Conservation (phyloP, 2,797 vertebrate genomes). For the Picus viridis region DNA sequence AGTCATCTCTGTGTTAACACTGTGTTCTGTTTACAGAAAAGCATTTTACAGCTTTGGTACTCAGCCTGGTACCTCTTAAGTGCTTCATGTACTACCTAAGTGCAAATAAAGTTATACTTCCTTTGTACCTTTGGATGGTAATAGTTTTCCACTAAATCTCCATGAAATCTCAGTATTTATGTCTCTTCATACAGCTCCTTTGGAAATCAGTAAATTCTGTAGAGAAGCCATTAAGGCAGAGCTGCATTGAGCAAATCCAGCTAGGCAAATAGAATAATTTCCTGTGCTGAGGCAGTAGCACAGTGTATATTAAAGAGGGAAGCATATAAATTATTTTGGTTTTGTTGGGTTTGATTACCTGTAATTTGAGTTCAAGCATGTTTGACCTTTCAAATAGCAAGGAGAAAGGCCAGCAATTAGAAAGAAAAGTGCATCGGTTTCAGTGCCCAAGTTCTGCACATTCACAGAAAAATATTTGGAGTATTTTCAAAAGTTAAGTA, state of each 20-base stretch:
- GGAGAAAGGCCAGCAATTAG: constrained; percentile 1
- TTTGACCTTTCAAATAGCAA: constrained; percentile 31
- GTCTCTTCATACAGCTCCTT: background rate
- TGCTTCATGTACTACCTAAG: background rate
- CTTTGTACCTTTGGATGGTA: background rate
- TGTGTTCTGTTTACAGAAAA: background rate
- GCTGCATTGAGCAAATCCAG: background rate
- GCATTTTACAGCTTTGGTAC: background rate
- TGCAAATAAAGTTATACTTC: background rate
- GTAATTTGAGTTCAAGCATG: constrained; percentile 14
- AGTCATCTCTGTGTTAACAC: background rate
- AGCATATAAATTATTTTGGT: background rate
- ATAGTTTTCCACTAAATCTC: background rate
- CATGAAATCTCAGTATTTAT: background rate
- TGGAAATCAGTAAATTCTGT: background rate
- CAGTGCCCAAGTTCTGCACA: background rate
- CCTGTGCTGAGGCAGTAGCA: background rate
- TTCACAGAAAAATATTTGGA: background rate
- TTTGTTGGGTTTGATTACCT: constrained; percentile 17
- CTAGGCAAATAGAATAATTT: constrained; percentile 31
- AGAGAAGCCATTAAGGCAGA: background rate
- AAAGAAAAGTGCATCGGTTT: constrained; percentile 17
- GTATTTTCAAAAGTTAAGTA: constrained; percentile 28
- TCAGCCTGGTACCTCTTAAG: background rate
- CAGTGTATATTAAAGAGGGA: background rate